A percentile compares a stretch with the other conserved stretches of the same genome.
These are phyloP conservation scores for Sinocyclocheilus rhinocerous DNA, from an alignment of 2,113 vertebrate genomes.

Conservation along the genomic window DNA sequence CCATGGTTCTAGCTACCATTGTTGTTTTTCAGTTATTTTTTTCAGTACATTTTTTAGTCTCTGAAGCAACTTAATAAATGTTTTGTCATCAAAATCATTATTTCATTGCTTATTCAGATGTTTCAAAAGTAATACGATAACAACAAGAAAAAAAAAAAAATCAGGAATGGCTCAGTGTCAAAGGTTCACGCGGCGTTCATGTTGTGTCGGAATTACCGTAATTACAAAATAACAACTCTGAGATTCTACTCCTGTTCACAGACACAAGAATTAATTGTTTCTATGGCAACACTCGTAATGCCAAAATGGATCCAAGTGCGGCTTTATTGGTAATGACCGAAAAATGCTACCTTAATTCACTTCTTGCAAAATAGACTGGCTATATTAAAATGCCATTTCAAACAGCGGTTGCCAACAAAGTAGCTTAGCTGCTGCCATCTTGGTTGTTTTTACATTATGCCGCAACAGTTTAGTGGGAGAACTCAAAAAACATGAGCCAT, in stretches of 20 bases:
- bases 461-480: background rate
- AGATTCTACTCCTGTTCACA: background rate
- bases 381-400: background rate
- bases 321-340: background rate
- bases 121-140: background rate
- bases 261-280: background rate
- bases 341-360: background rate
- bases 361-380: background rate
- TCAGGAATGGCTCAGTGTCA: background rate
- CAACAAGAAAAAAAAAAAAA: background rate
- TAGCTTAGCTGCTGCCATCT: background rate
- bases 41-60: background rate
- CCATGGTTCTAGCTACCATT: background rate
- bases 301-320: conserved; percentile 19
- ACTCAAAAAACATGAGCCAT: background rate
- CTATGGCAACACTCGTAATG: background rate
- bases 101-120: background rate
- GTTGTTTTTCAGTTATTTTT: background rate
- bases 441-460: background rate
- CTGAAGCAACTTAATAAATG: background rate
- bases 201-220: background rate
- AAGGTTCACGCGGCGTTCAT: background rate
- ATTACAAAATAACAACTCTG: background rate
- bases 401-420: background rate
- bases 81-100: background rate